These are phyloP conservation scores for Pelecanus crispus DNA, from an alignment of 2,113 vertebrate genomes.

Conservation along the genomic window DNA sequence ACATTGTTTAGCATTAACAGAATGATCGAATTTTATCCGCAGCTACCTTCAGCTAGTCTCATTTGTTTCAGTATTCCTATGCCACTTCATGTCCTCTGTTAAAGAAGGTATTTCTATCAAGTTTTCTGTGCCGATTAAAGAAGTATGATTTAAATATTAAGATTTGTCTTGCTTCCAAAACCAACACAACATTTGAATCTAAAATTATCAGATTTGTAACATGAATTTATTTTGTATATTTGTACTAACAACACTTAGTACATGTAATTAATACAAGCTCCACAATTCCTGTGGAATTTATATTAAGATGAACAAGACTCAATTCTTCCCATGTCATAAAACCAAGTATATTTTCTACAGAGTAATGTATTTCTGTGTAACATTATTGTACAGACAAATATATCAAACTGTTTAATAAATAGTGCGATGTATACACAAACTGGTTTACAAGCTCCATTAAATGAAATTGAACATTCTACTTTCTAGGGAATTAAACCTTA, in stretches of 20 bases:
- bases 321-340: neutral
- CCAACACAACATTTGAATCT: neutral
- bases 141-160: neutral
- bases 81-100: neutral
- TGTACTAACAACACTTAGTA: neutral
- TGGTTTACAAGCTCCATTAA: neutral
- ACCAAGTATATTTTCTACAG: neutral
- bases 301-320: neutral
- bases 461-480: neutral
- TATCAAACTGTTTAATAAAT: neutral
- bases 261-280: neutral
- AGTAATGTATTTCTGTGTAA: neutral
- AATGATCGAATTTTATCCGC: neutral
- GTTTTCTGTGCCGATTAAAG: neutral
- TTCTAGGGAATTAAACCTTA: neutral
- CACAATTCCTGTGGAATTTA: fast-evolving
- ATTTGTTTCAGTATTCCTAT: neutral
- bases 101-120: neutral
- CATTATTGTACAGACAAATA: neutral
- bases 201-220: neutral
- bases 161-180: neutral
- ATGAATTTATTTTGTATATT: neutral
- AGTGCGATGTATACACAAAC: neutral
- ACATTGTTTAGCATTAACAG: neutral
- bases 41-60: neutral